phyloP scores from a whole-genome alignment of 2,888 invertebrate species.

The Invenusta paracnida region DNA sequence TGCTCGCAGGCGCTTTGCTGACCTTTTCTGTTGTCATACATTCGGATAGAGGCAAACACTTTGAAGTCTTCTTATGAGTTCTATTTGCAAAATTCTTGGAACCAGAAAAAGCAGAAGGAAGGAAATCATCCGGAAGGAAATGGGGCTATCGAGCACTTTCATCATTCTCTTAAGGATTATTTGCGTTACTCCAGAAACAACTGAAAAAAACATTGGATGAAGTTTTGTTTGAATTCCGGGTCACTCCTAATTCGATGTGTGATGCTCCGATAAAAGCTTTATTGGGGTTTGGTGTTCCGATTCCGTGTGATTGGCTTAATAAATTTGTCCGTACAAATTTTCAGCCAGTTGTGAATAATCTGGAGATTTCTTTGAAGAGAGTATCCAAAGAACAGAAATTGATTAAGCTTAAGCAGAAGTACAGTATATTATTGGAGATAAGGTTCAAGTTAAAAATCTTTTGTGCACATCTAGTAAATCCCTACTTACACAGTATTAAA shows the following conservation, averaged over 20 bases:
- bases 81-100: neutral
- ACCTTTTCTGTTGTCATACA: neutral
- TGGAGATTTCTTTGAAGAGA: neutral
- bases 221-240: neutral
- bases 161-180: too few relatives aligned
- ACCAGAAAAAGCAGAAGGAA: neutral
- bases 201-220: neutral
- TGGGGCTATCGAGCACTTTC: neutral
- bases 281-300: neutral
- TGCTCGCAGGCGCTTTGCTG: too few relatives aligned
- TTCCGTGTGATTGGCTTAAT: neutral
- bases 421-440: neutral
- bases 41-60: neutral
- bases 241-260: neutral
- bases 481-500: neutral
- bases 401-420: neutral
- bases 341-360: neutral
- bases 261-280: neutral
- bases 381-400: neutral
- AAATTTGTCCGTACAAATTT: neutral
- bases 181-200: neutral
- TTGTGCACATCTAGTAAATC: neutral
- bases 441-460: neutral
- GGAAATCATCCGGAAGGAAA: neutral
- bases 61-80: neutral